Base-by-base conservation (phyloP, 2,797 vertebrate genomes). In the Semaprochilodus insignis region DNA sequence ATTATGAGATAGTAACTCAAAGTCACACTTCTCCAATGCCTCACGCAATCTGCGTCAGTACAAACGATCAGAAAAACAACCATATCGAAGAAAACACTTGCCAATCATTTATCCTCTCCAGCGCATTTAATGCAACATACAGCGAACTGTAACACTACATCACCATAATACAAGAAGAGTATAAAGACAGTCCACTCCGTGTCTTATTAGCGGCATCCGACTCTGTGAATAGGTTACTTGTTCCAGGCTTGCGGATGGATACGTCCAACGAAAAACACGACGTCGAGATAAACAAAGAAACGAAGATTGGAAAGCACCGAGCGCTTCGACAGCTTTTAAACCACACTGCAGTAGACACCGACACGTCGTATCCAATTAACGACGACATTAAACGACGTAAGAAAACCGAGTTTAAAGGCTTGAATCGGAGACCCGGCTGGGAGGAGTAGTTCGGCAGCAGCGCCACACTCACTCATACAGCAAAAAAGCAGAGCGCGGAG, bases 131-230 rank as follows among this genome's bases (percentile, higher is more conserved):
- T n/a, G 6, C n/a, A 62, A 5, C 14, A 19, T 51, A 23, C 63
- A 44, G 19, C 0, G 44, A 63, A 36, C 10, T 40, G 16, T 51
- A 6, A 48, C 48, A 13, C 2, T 23, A 7, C 23, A 31, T 13
- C n/a, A 60, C 15, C 31, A 31, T 1, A 52, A 8, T 0, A 14
- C 15, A 36, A 44, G 63, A 62, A 23, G 25, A 25, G 15, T 2
- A 67, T 15, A 16, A 48, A 66, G 27, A 0, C 1, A 90, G 19
- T 95, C 94, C 94, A 93, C 67, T 94, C 93, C 94, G 70, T 60
- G 27, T 94, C 89, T 94, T 95, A 69, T 87, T 7, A 72, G 23
- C 84, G 85, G 90, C 93, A 93, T 88, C 82, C 21, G 21, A 48
- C 10, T 48, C 5, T 0, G 48, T 77, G 71, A 84, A 70, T n/a